phyloP scores from a whole-genome alignment of 1,140 invertebrate species.

The Rhopalosiphum padi region DNA sequence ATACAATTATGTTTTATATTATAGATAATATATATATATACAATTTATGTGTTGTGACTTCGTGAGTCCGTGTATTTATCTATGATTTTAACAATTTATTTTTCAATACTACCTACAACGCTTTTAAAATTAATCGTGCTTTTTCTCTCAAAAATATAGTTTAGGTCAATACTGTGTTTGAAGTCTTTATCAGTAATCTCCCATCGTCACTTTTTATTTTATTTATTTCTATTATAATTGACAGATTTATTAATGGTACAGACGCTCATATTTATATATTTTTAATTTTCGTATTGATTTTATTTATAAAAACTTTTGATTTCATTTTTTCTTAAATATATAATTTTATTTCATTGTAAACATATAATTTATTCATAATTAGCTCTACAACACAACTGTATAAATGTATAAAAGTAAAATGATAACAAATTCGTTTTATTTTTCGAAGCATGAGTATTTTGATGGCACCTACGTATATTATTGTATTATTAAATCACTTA shows the following conservation, averaged over 20 bases:
- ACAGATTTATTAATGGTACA: not conserved
- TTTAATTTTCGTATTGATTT: not conserved
- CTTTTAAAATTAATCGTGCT: not conserved
- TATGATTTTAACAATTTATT: constrained; percentile 1
- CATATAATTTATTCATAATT: not conserved
- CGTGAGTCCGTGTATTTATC: not conserved
- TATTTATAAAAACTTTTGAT: not conserved
- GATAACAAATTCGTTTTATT: no score
- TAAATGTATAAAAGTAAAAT: no score
- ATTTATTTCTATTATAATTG: not conserved
- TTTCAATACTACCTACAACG: not conserved
- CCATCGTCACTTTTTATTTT: not conserved
- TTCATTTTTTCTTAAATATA: not conserved
- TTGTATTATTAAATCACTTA: no score
- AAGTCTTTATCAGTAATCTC: not conserved
- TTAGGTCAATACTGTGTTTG: not conserved
- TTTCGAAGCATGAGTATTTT: no score
- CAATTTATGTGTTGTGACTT: not conserved
- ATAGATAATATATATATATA: not conserved
- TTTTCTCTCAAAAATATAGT: not conserved
- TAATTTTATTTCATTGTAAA: not conserved
- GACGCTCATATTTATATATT: not conserved
- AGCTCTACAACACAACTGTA: not conserved
- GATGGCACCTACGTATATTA: no score
- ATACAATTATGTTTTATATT: not conserved